Conservation (phyloP, 1,140 invertebrate species). For the Wasmannia auropunctata region DNA sequence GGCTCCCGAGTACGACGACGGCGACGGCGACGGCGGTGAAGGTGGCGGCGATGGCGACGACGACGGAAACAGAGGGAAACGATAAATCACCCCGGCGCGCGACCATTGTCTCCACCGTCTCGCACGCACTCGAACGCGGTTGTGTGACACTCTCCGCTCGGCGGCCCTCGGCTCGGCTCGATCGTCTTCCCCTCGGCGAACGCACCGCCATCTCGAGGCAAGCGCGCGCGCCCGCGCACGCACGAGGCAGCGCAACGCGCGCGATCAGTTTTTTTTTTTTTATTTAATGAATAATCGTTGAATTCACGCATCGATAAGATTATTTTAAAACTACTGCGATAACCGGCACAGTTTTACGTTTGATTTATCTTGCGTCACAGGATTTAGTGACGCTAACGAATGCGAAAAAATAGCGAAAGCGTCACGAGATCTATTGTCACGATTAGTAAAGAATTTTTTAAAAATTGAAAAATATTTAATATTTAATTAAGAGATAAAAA, state of each 20-base stretch:
- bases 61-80: not conserved
- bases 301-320: not conserved
- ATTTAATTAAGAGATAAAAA: not conserved
- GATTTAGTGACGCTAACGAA: not conserved
- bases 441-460: no score
- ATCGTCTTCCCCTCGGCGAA: slow-evolving; percentile 54
- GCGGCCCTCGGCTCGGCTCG: slow-evolving; percentile 51
- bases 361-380: no score
- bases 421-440: not conserved
- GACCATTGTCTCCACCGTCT: slow-evolving; percentile 52
- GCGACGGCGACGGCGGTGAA: not conserved
- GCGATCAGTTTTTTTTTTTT: not conserved
- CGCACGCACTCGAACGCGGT: slow-evolving; percentile 49
- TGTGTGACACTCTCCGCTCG: slow-evolving; percentile 40
- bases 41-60: not conserved
- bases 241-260: not conserved
- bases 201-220: slow-evolving; percentile 65
- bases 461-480: not conserved
- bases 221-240: not conserved
- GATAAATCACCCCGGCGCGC: slow-evolving; percentile 52
- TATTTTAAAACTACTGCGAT: not conserved
- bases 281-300: not conserved
- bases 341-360: not conserved
- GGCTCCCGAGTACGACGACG: not conserved
- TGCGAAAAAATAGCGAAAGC: not conserved